phyloP scores from a whole-genome alignment of 2,797 vertebrate genomes.

The Intellagama lesueurii region DNA sequence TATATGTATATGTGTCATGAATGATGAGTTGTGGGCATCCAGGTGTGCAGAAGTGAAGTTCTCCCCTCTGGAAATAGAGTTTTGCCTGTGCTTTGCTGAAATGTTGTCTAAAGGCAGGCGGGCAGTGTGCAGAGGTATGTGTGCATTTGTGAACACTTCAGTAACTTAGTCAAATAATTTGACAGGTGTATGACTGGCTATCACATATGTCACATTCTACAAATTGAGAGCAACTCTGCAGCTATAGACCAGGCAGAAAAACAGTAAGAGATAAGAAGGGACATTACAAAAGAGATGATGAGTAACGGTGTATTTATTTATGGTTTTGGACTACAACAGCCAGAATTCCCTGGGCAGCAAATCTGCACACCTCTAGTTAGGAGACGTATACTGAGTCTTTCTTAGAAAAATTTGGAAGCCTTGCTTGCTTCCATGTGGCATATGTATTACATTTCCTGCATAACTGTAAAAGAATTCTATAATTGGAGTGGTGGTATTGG shows the following conservation, averaged over 20 bases:
- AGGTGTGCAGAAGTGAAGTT: conserved; percentile 38
- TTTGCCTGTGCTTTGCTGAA: conserved; percentile 44
- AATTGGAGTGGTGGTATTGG: background rate
- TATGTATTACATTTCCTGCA: background rate
- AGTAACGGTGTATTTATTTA: no score
- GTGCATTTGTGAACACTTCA: conserved; percentile 42
- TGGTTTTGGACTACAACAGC: no score
- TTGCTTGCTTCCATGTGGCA: background rate
- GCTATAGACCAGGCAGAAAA: background rate
- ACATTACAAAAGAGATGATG: background rate
- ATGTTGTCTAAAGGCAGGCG: conserved; percentile 34
- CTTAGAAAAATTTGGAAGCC: background rate
- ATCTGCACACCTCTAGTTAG: no score
- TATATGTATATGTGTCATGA: background rate
- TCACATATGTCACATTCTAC: background rate
- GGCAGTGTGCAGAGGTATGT: conserved; percentile 17
- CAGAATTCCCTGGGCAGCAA: no score
- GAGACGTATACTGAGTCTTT: background rate
- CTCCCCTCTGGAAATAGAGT: conserved; percentile 37
- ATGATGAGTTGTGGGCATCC: conserved; percentile 16
- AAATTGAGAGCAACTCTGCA: background rate
- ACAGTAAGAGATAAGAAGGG: background rate
- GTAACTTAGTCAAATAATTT: conserved; percentile 31
- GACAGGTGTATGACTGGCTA: conserved; percentile 24
- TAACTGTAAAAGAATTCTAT: background rate